A percentile compares a stretch with the other conserved stretches of the same genome.
These are phyloP conservation scores for Hoplias malabaricus DNA, from an alignment of 2,113 vertebrate species.

Conservation along the genomic window DNA sequence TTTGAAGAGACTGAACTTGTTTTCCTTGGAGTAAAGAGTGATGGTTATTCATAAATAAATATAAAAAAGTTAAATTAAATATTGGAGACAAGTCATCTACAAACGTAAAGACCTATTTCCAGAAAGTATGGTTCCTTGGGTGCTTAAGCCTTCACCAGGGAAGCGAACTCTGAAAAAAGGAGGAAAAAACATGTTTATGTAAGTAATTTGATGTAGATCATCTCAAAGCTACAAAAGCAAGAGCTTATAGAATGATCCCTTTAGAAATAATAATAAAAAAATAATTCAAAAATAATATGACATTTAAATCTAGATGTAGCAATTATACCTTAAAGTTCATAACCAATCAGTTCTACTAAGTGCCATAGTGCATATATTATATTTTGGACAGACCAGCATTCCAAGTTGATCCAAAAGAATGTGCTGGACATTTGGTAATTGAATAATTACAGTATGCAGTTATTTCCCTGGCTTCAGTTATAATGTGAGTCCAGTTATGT, in stretches of 20 bases:
- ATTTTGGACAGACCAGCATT: neutral
- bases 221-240: no score
- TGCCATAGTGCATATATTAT: neutral
- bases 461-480: no score
- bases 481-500: neutral
- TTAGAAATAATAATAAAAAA: no score
- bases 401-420: neutral
- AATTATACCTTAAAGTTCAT: no score
- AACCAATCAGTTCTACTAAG: no score
- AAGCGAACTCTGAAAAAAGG: conserved; percentile 58
- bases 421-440: neutral
- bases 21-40: conserved; percentile 50
- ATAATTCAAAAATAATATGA: neutral
- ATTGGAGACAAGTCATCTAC: conserved; percentile 49
- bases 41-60: conserved; percentile 62
- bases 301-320: no score
- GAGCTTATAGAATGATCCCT: no score
- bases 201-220: no score
- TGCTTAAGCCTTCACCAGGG: conserved; percentile 62
- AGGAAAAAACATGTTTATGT: no score
- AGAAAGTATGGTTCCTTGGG: conserved; percentile 41
- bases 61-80: conserved; percentile 57
- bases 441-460: neutral
- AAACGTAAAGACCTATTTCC: conserved; percentile 47
- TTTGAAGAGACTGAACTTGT: conserved; percentile 49